Evolutionary conservation across 2,888 invertebrate species (phyloP).

Genomic region (Chymomyza amoena): DNA sequence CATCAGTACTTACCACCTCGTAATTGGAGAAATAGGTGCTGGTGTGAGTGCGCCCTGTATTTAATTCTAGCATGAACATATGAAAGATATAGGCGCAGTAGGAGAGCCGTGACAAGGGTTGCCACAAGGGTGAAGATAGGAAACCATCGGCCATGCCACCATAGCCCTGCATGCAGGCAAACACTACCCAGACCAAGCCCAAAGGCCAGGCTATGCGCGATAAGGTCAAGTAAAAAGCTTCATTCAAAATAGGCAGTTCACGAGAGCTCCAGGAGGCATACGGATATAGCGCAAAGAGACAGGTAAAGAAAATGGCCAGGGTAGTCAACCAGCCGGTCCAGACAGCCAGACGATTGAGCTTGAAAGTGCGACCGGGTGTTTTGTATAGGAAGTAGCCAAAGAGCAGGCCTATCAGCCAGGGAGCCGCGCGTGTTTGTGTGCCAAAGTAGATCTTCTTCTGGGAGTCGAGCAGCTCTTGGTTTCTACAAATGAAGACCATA

Average conservation of each 20-base stretch:
- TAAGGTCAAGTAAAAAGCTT: slow-evolving; percentile 67
- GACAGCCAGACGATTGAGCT: slow-evolving; percentile 28
- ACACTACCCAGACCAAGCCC: slow-evolving; percentile 71
- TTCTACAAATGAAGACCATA: slow-evolving; percentile 18
- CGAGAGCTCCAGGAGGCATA: slow-evolving; percentile 28
- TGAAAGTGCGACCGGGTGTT: slow-evolving; percentile 33
- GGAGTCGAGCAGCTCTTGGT: slow-evolving; percentile 15
- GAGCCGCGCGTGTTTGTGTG: slow-evolving; percentile 62
- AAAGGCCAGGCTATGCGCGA: slow-evolving; percentile 71
- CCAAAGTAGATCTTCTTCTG: slow-evolving; percentile 51
- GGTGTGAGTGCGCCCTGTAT: slow-evolving; percentile 39
- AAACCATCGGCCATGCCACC: slow-evolving; percentile 68
- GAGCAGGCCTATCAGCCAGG: slow-evolving; percentile 68
- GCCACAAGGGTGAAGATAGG: slow-evolving; percentile 71
- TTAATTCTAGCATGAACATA: slow-evolving; percentile 49
- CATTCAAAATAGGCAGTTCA: slow-evolving; percentile 40
- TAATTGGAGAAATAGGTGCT: slow-evolving; percentile 62
- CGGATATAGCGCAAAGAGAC: slow-evolving; percentile 57
- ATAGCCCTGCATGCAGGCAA: slow-evolving; percentile 71
- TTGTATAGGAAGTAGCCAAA: slow-evolving; percentile 67
- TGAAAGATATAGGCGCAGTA: slow-evolving; percentile 72
- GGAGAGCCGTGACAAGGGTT: slow-evolving; percentile 68
- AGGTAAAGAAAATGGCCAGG: slow-evolving; percentile 45
- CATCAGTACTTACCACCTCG: slow-evolving; percentile 45
- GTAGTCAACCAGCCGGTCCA: slow-evolving; percentile 66